Evolutionary conservation across 2,888 invertebrate genomes (phyloP).

Genomic region (Proisotoma minuta): DNA sequence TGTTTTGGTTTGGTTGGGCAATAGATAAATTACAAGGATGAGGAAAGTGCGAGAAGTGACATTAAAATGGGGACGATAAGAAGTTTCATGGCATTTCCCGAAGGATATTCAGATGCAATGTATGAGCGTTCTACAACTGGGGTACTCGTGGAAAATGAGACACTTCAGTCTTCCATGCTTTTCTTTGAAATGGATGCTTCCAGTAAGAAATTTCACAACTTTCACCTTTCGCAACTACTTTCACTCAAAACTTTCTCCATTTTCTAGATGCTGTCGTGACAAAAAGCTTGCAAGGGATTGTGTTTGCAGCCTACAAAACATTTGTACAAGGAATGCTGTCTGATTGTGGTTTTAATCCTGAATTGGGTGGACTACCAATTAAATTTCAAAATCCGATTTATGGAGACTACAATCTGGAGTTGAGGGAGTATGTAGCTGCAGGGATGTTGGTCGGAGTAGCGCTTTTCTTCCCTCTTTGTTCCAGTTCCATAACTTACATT

Average conservation of each 20-base stretch:
- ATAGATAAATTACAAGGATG: conserved; percentile 21
- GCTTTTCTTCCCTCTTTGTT: conserved; percentile 80
- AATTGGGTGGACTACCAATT: conserved; percentile 8
- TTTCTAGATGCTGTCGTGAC: conserved; percentile 7
- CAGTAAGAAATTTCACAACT: too few species aligned
- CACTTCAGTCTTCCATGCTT: conserved; percentile 77
- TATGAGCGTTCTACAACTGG: conserved; percentile 74
- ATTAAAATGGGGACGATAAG: conserved; percentile 74
- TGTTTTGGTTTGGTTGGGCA: too few species aligned
- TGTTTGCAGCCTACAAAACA: conserved; percentile 3
- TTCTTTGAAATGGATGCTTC: conserved; percentile 89
- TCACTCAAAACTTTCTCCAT: background rate
- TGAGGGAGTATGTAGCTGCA: conserved; percentile 8
- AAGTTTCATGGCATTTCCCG: conserved; percentile 81
- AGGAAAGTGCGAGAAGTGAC: conserved; percentile 62
- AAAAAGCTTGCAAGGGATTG: conserved; percentile 5
- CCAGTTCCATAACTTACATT: conserved; percentile 40
- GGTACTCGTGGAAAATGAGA: conserved; percentile 76
- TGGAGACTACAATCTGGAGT: conserved; percentile 7
- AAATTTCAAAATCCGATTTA: conserved; percentile 16
- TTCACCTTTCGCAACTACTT: background rate
- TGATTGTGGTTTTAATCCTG: conserved; percentile 14
- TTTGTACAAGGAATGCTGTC: conserved; percentile 6
- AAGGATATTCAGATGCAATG: conserved; percentile 81
- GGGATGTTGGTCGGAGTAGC: conserved; percentile 59